Base-by-base conservation (phyloP, 2,113 vertebrate species). In the Nerophis ophidion region DNA sequence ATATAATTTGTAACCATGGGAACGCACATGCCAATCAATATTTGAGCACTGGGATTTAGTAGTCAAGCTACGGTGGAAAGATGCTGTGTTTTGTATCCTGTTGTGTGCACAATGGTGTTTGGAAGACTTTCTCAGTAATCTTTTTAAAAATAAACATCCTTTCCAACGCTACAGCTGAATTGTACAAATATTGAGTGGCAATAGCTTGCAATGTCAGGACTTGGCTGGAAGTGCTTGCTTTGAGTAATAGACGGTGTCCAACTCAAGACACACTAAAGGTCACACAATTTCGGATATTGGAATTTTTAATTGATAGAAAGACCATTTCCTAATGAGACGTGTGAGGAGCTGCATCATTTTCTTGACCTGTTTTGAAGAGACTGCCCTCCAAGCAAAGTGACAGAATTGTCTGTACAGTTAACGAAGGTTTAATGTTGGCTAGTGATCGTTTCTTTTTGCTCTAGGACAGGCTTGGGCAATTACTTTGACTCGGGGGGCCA, bases 1-100 rank as follows among this genome's bases (percentile, higher is more conserved):
- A 40, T 36, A 53, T 53, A 5, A 36, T 40, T 55, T 55, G 52
- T 55, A 40, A 55, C 52, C 13, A 55, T 55, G 52, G 52, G 52
- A 55, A 55, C 52, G n/a, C 35, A 55, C 35, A 55, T 55, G 52
- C 35, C 52, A 8, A 16, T 55, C 52, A 15, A 55, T 38, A 53
- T 53, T 33, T 53, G 51, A 53, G 33, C 33, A 16, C 33, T 12
- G 52, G 52, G 52, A 55, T 40, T 55, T 55, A 5, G 3, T 33
- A 15, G 13, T 53, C 51, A 53, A 34, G 51, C 51, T 53, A 8
- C 9, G 6, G 51, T 7, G 34, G 33, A 33, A 53, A 4, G 33
- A 3, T 53, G 26, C 36, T 35, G 15, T 11, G 34, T 10, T 55
- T 16, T 55, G 35, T 4, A 9, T 35, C 36, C 7, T 7, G 35